These are phyloP conservation scores for Aporophyla lueneburgensis DNA, from an alignment of 2,888 invertebrate species.

Conservation along the genomic window DNA sequence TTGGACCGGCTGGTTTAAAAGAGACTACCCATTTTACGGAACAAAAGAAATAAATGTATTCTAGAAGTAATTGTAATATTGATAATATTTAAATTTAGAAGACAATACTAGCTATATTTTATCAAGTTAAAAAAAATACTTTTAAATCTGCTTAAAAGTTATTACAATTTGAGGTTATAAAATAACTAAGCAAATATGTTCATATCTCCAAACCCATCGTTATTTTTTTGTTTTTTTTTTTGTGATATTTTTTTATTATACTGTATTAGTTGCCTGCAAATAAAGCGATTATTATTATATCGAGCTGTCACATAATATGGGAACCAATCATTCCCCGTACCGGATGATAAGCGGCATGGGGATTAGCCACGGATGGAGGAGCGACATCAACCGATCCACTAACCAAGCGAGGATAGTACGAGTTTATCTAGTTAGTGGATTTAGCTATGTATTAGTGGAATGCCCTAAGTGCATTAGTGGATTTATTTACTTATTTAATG, in stretches of 20 bases:
- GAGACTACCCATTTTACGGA: neutral
- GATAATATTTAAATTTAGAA: no score
- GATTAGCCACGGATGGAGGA: slow-evolving; percentile 28
- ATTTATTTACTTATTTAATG: neutral
- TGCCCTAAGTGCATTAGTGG: neutral
- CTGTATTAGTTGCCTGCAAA: no score
- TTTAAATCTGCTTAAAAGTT: no score
- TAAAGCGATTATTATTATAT: no score
- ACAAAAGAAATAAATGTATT: no score
- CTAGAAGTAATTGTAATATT: neutral
- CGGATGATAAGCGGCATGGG: slow-evolving; percentile 1
- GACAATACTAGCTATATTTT: no score
- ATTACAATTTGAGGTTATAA: no score
- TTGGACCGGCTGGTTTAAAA: neutral
- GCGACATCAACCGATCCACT: slow-evolving; percentile 12
- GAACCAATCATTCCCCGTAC: neutral
- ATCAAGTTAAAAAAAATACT: no score
- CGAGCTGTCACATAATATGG: neutral
- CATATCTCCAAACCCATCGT: no score
- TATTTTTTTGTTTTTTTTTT: no score
- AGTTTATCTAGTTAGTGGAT: slow-evolving; percentile 24
- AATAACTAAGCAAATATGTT: no score
- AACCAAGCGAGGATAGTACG: slow-evolving; percentile 29
- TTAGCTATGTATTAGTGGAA: neutral
- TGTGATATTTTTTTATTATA: no score